These are phyloP conservation scores for Eolophus roseicapilla DNA, from an alignment of 2,113 vertebrate species.

Conservation along the genomic window DNA sequence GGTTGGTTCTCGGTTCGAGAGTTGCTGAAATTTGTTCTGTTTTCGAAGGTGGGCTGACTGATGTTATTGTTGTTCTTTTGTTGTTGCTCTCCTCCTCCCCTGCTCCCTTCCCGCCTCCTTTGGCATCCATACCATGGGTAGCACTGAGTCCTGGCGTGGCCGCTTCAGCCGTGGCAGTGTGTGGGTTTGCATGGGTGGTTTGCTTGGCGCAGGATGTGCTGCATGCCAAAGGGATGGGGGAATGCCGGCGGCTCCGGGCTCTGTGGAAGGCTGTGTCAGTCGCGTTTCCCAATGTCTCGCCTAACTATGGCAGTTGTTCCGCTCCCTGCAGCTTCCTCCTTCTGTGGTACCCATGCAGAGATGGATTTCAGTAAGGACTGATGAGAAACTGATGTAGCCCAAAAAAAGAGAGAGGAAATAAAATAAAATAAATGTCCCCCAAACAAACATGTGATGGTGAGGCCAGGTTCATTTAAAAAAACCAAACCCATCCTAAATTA, in stretches of 20 bases:
- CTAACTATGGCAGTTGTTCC: slow-evolving; percentile 62
- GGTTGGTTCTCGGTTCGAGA: slow-evolving; percentile 84
- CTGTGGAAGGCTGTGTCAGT: slow-evolving; percentile 59
- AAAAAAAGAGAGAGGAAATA: slow-evolving; percentile 5
- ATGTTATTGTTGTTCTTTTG: slow-evolving; percentile 72
- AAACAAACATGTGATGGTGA: slow-evolving; percentile 52
- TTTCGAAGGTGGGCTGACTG: slow-evolving; percentile 79
- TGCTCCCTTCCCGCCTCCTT: neutral
- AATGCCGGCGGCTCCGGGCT: slow-evolving; percentile 46
- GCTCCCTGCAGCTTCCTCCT: slow-evolving; percentile 63
- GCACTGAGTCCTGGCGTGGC: slow-evolving; percentile 15
- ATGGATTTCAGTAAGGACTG: slow-evolving; percentile 36
- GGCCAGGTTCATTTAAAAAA: slow-evolving; percentile 41
- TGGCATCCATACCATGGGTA: slow-evolving; percentile 12
- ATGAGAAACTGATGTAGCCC: slow-evolving; percentile 45
- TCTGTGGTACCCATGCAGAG: slow-evolving; percentile 37
- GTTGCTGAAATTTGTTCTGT: slow-evolving; percentile 77
- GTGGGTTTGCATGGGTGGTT: slow-evolving; percentile 77
- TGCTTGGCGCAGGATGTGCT: slow-evolving; percentile 76
- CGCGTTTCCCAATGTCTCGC: slow-evolving; percentile 61
- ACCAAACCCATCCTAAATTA: neutral
- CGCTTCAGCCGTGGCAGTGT: slow-evolving; percentile 66
- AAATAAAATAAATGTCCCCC: neutral
- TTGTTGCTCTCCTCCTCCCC: slow-evolving; percentile 54
- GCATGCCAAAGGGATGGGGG: slow-evolving; percentile 68